These are phyloP conservation scores for Diabrotica balteata DNA, from an alignment of 2,888 invertebrate species.

Conservation along the genomic window DNA sequence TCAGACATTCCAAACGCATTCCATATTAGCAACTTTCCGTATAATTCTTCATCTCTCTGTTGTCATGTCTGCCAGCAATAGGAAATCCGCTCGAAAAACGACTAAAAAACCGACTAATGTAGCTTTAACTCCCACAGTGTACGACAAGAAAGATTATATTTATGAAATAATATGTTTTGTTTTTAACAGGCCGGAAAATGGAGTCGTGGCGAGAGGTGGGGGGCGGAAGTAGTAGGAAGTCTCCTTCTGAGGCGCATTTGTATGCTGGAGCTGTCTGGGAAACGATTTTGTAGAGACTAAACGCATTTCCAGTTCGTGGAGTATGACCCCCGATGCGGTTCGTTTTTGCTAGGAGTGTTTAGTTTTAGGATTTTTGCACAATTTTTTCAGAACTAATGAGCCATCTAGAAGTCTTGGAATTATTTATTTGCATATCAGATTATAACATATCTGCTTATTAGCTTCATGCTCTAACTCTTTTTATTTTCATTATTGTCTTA, in stretches of 20 bases:
- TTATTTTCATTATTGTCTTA: too few species aligned
- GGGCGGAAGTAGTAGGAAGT: background rate
- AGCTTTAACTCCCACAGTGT: slow-evolving; percentile 33
- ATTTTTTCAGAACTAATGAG: too few species aligned
- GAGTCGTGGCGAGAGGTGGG: background rate
- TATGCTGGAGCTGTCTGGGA: slow-evolving; percentile 38
- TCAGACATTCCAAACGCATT: slow-evolving; percentile 1
- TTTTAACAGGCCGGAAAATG: slow-evolving; percentile 32
- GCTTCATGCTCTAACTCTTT: too few species aligned
- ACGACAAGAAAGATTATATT: slow-evolving; percentile 40
- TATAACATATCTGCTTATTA: too few species aligned
- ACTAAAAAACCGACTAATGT: slow-evolving; percentile 32
- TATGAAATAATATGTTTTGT: slow-evolving; percentile 45
- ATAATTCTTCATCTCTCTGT: slow-evolving; percentile 1
- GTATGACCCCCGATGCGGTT: slow-evolving; percentile 17
- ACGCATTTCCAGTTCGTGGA: slow-evolving; percentile 40
- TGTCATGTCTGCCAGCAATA: slow-evolving; percentile 26
- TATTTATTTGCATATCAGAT: too few species aligned
- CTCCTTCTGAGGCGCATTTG: slow-evolving; percentile 34
- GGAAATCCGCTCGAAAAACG: slow-evolving; percentile 33
- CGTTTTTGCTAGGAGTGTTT: too few species aligned
- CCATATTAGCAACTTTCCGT: background rate
- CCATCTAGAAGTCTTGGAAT: too few species aligned
- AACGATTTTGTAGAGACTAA: slow-evolving; percentile 37
- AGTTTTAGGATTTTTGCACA: too few species aligned